These are phyloP conservation scores for Latrodectus elegans DNA, from an alignment of 2,888 invertebrate genomes.

Conservation along the genomic window DNA sequence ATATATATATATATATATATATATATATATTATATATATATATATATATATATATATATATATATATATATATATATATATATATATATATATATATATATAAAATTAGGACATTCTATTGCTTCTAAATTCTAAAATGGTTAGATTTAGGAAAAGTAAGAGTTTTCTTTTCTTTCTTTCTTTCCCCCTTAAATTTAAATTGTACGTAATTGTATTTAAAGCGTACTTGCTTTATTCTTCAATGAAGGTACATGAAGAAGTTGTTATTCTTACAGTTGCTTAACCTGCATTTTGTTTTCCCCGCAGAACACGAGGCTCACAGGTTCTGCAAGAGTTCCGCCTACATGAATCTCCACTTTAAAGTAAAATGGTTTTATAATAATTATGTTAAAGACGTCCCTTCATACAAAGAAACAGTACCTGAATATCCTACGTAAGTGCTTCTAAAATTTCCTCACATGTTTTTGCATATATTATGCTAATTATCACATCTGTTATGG, in stretches of 20 bases:
- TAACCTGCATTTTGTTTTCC: constrained; percentile 34
- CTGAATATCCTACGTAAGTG: constrained; percentile 93
- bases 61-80: no score
- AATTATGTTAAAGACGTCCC: constrained; percentile 98
- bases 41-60: no score
- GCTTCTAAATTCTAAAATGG: neutral
- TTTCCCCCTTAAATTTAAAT: no score
- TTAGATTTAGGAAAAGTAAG: neutral
- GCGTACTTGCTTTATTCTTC: no score
- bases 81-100: no score
- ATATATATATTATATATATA: no score
- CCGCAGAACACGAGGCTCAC: constrained; percentile 92
- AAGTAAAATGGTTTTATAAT: constrained; percentile 98
- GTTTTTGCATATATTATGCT: no score
- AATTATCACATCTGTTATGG: no score
- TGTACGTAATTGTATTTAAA: no score
- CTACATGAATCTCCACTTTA: constrained; percentile 99
- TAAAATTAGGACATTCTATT: no score
- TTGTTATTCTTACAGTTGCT: neutral
- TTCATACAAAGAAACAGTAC: constrained; percentile 94
- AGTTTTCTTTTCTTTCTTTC: neutral
- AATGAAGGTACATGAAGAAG: no score
- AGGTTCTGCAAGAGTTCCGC: constrained; percentile 97
- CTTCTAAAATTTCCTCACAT: neutral
- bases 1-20: no score